Evolutionary conservation across 2,113 vertebrate genomes (phyloP), one percentile per base, ranked within the genome.

Genomic region (Archilochus colubris): DNA sequence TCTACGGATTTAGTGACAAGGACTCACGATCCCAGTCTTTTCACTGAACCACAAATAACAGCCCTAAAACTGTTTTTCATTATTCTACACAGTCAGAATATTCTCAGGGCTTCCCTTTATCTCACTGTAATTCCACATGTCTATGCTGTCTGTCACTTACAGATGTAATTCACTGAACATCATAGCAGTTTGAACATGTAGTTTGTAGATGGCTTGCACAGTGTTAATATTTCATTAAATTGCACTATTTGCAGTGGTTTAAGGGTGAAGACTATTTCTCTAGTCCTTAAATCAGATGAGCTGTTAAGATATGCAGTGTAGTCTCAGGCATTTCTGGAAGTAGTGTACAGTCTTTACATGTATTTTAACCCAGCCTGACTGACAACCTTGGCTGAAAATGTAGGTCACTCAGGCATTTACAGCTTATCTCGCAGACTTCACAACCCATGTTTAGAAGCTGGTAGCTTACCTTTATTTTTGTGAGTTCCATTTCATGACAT

Each of bases 281-380:
- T 51, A 81, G 31, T 63, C 17, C n/a, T 70, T 84, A 76, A 80
- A 86, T 82, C 78, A 89, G 23, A 61, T 67, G 40, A 93, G 27
- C 57, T 88, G 46, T 72, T 86, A 77, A 89, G 75, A 85, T 63
- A 85, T 57, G 14, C 74, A 93, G 28, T 50, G 68, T 53, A 57
- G 55, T 91, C 25, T 75, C 64, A 86, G 85, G 40, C 46, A 72
- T 70, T 88, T 80, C 69, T 91, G 46, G 28, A 90, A 89, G 63
- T 25, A 93, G 33, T 94, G 91, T 90, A 63, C 6, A 73, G n/a
- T 28, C 55, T 59, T 74, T 77, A 57, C 21, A 54, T 77, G 5
- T 88, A 79, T 55, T 95, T 92, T 87, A 85, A 85, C 69, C 7
- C 19, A 55, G 15, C 8, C 33, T 81, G 84, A 79, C 10, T 94